A percentile compares a stretch with the other conserved stretches of the same genome.
These are phyloP conservation scores for Capricornis sumatraensis DNA, from an alignment of 2,113 vertebrate species.

Conservation along the genomic window DNA sequence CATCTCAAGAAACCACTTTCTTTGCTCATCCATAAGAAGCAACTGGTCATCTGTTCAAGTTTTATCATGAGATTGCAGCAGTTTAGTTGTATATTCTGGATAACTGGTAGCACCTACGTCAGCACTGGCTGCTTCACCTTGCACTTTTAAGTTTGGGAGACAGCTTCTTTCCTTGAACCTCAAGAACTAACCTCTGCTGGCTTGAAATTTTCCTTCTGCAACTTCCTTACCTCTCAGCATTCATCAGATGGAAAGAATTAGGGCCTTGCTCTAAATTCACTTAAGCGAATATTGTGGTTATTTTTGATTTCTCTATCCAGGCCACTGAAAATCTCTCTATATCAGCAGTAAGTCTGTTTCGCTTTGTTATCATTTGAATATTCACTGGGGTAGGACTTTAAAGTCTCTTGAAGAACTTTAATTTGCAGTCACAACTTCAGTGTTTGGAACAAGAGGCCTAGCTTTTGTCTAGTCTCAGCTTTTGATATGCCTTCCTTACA, in stretches of 20 bases:
- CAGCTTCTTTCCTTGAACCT: not conserved
- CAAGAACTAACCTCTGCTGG: not conserved
- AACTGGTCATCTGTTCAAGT: not conserved
- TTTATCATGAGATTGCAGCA: not conserved
- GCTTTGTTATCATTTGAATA: not conserved
- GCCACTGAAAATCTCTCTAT: not conserved
- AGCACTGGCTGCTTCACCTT: not conserved
- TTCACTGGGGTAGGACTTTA: not conserved
- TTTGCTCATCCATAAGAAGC: not conserved
- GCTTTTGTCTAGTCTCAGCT: not conserved
- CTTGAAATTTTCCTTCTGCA: not conserved
- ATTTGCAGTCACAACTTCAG: not conserved
- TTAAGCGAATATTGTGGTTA: not conserved
- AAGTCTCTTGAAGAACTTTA: not conserved
- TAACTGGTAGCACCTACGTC: not conserved
- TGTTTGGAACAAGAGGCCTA: not conserved
- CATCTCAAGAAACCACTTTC: not conserved
- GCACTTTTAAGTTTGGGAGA: not conserved
- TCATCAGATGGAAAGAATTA: not conserved
- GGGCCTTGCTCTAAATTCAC: not conserved
- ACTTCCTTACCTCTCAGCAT: not conserved
- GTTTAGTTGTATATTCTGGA: not conserved
- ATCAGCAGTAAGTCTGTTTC: not conserved
- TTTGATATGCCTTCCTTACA: not conserved
- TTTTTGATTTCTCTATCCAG: not conserved